Percentiles rank a stretch among this genome's conserved stretches.
phyloP scores from a whole-genome alignment of 35 echinoderm and acorn worm genomes.

The Eucidaris tribuloides region DNA sequence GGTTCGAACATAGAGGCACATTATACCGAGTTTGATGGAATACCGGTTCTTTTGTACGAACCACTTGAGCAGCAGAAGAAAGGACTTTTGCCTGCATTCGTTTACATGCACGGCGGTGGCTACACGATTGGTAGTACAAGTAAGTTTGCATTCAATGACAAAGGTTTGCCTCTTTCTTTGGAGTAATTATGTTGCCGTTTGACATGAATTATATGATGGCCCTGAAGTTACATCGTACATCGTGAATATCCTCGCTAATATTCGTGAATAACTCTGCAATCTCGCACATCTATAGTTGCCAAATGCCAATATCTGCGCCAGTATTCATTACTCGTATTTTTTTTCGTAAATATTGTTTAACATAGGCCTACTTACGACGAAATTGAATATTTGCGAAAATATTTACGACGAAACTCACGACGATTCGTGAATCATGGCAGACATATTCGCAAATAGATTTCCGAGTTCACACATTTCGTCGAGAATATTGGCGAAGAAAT shows the following conservation, averaged over 20 bases:
- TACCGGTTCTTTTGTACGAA: constrained; percentile 63
- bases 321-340: not conserved
- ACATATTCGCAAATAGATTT: too few species aligned
- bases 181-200: not conserved
- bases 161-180: not conserved
- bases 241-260: not conserved
- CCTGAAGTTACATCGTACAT: not conserved
- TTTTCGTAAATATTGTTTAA: too few species aligned
- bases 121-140: constrained; percentile 57
- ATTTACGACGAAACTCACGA: too few species aligned
- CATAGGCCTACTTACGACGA: too few species aligned
- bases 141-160: not conserved
- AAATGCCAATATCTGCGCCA: not conserved
- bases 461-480: too few species aligned
- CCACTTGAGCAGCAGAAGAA: constrained; percentile 16
- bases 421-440: too few species aligned
- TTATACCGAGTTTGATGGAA: constrained; percentile 59
- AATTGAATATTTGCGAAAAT: too few species aligned
- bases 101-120: constrained; percentile 83
- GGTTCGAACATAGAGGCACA: constrained; percentile 45
- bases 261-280: not conserved
- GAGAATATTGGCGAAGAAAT: too few species aligned
- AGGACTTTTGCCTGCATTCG: constrained; percentile 30
- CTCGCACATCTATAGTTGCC: not conserved
- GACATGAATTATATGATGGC: not conserved